Conservation (phyloP, 2,113 vertebrate genomes). For the Fregetta grallaria region DNA sequence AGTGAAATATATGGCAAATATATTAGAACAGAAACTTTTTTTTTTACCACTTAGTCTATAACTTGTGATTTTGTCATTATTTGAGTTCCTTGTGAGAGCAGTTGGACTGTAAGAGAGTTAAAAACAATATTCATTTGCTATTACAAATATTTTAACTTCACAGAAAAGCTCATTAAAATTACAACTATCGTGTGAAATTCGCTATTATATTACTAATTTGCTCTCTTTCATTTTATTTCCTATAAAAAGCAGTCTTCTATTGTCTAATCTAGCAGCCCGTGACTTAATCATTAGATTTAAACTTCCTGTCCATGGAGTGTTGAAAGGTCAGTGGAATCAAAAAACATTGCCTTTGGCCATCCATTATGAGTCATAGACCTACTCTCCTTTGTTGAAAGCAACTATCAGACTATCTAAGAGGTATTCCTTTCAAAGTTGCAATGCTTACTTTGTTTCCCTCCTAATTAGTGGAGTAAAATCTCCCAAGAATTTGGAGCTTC, state of each 20-base stretch:
- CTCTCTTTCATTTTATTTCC: slow-evolving; percentile 21
- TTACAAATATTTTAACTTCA: slow-evolving; percentile 30
- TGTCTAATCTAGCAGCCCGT: neutral
- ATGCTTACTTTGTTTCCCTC: slow-evolving; percentile 36
- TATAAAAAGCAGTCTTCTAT: slow-evolving; percentile 7
- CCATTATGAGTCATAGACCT: slow-evolving; percentile 54
- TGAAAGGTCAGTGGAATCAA: slow-evolving; percentile 62
- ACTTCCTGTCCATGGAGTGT: slow-evolving; percentile 35
- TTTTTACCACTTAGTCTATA: neutral
- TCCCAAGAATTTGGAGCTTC: slow-evolving; percentile 51
- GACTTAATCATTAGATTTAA: slow-evolving; percentile 61
- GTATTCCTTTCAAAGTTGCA: slow-evolving; percentile 50
- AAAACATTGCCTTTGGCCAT: slow-evolving; percentile 66
- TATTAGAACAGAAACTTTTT: neutral
- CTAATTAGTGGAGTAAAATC: slow-evolving; percentile 43
- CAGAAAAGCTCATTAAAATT: slow-evolving; percentile 3
- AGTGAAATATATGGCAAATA: neutral
- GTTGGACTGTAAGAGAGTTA: neutral
- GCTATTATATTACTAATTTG: neutral
- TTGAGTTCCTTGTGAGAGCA: neutral
- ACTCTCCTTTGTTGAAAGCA: slow-evolving; percentile 50
- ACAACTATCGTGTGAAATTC: neutral
- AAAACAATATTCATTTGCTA: neutral
- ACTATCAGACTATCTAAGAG: slow-evolving; percentile 33
- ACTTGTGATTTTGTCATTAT: neutral